Percentiles rank a stretch among this genome's conserved stretches.
phyloP scores from a whole-genome alignment of 2,888 invertebrate genomes.

The Meiosimyza decipiens region DNA sequence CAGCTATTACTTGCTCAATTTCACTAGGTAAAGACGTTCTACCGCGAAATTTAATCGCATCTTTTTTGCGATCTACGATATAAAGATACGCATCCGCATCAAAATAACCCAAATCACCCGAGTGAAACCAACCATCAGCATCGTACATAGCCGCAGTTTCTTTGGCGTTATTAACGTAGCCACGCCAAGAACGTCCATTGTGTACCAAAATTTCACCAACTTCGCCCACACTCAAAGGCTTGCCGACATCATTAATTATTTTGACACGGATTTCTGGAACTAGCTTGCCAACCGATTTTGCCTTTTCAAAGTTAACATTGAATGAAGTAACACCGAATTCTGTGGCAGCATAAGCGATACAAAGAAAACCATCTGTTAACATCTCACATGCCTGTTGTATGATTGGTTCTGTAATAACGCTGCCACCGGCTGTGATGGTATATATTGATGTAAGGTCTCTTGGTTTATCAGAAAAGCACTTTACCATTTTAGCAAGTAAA shows the following conservation, averaged over 20 bases:
- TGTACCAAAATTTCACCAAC: constrained; percentile 58
- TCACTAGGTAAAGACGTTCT: constrained; percentile 59
- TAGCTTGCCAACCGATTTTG: constrained; percentile 51
- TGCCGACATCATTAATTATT: constrained; percentile 54
- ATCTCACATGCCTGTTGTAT: constrained; percentile 43
- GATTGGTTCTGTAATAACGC: constrained; percentile 45
- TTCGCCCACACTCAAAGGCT: constrained; percentile 48
- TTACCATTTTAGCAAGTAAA: background rate
- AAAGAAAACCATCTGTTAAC: constrained; percentile 32
- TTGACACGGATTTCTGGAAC: constrained; percentile 48
- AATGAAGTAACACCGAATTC: constrained; percentile 49
- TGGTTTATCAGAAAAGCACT: too few species aligned
- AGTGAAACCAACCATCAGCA: constrained; percentile 58
- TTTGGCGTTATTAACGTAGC: constrained; percentile 57
- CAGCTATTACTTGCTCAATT: constrained; percentile 55
- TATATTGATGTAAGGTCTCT: constrained; percentile 46
- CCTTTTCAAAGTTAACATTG: constrained; percentile 46
- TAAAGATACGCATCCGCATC: constrained; percentile 58
- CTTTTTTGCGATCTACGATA: constrained; percentile 61
- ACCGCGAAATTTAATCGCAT: constrained; percentile 59
- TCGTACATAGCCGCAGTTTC: constrained; percentile 54
- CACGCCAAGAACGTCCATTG: constrained; percentile 51
- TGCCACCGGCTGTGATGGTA: constrained; percentile 51
- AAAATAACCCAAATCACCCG: constrained; percentile 63
- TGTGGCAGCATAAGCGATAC: constrained; percentile 53